These are phyloP conservation scores for Phrynosoma blainvillii DNA, from an alignment of 2,113 vertebrate genomes.

Conservation along the genomic window DNA sequence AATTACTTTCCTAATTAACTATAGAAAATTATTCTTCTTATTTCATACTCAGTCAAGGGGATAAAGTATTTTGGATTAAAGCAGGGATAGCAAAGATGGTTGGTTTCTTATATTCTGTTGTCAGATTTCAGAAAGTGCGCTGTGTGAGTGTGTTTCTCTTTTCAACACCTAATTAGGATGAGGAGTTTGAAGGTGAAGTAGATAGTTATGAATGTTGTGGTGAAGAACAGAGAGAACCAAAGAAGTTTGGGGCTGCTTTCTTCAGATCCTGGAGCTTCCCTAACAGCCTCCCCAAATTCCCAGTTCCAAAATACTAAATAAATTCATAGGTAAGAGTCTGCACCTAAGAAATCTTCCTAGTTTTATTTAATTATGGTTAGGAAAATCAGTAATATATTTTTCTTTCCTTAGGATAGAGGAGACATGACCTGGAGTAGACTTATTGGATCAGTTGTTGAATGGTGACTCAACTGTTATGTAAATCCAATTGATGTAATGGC, in stretches of 20 bases:
- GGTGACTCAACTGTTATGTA: too few relatives aligned
- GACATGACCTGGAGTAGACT: too few relatives aligned
- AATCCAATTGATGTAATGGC: too few relatives aligned
- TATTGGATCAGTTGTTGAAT: too few relatives aligned
- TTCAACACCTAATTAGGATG: not conserved
- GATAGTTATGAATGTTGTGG: too few relatives aligned
- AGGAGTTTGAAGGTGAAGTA: not conserved
- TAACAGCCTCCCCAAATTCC: not conserved
- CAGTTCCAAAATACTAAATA: not conserved
- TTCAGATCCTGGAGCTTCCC: not conserved
- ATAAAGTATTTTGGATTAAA: not conserved
- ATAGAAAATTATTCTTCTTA: not conserved
- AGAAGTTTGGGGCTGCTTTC: too few relatives aligned
- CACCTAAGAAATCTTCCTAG: not conserved
- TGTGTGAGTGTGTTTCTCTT: not conserved
- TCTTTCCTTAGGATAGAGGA: not conserved
- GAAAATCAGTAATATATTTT: not conserved
- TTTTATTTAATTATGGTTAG: not conserved
- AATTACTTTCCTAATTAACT: slow-evolving; percentile 10
- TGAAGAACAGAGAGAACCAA: not conserved
- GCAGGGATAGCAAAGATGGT: not conserved
- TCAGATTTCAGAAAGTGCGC: not conserved
- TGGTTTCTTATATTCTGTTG: not conserved
- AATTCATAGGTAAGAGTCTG: not conserved
- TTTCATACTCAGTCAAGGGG: not conserved